Base-by-base conservation (phyloP, 1,140 invertebrate genomes). In the Rhynchophorus ferrugineus region DNA sequence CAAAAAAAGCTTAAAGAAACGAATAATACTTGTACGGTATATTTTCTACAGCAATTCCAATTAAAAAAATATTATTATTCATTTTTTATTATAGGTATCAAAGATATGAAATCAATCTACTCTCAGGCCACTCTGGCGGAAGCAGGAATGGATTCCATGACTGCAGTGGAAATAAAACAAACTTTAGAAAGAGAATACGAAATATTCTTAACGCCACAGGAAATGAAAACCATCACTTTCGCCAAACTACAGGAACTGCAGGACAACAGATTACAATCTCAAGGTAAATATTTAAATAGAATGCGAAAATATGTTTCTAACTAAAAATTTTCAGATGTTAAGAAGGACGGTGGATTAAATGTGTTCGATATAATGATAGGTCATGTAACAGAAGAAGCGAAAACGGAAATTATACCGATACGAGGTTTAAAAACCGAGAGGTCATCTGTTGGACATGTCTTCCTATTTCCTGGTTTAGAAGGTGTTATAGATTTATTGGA, bases 91-190 rank as follows among this genome's bases (percentile, higher is more conserved):
- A 3, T 17, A 54, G 52, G 52, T 42, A 3, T 59, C 2, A 56
- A 50, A 41, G 54, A 59, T 33, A 17, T 53, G 8, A 59, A 56
- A 49, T 19, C 48, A 1, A 68, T 88, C 1, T 82, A 80, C 41
- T 65, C 74, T 29, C 73, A 81, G 51, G 72, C 76, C 52, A 83
- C 82, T 0, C 71, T 95, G 1, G 85, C 84, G 16, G 90, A 94
- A 65, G 73, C 89, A 37, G 89, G 90, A 41, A 83, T 93, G 74
- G 89, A 93, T 70, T 90, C 87, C 16, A 77, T 93, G 61, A 91
- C 91, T 86, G 85, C 82, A 8, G 85, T 89, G 1, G 89, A 92
- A 71, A 75, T 84, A 24, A 82, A 82, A 62, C 82, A 85, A 58
- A 73, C 74, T 8, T 62, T 84, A 8, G 81, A 84, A 62, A 60